These are phyloP conservation scores for Synergus gifuensis DNA, from an alignment of 2,888 invertebrate genomes.

Conservation along the genomic window DNA sequence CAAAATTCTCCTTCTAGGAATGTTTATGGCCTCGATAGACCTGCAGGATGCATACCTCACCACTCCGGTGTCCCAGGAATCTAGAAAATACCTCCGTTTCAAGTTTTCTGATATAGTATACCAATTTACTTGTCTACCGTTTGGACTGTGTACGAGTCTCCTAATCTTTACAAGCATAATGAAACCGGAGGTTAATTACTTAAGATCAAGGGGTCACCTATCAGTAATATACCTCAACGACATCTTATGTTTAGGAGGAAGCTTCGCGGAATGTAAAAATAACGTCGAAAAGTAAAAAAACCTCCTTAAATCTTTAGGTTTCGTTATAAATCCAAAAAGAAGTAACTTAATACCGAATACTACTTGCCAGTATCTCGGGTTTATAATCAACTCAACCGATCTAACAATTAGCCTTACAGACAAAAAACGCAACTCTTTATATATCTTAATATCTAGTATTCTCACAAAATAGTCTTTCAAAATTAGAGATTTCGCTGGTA, in stretches of 20 bases:
- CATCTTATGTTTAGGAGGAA: not conserved
- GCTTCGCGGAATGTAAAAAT: not conserved
- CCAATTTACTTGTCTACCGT: conserved; percentile 8
- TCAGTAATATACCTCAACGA: not conserved
- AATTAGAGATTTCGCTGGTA: not conserved
- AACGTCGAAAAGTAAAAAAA: not conserved
- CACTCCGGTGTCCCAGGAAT: not conserved
- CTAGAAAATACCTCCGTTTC: conserved; percentile 14
- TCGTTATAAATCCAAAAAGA: conserved; percentile 5
- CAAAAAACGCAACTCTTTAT: not conserved
- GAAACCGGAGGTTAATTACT: not conserved
- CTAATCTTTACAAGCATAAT: conserved; percentile 23
- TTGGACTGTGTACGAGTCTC: not conserved
- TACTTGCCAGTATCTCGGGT: not conserved
- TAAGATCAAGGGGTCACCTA: too few species aligned
- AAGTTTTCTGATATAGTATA: not conserved
- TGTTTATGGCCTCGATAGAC: conserved; percentile 22
- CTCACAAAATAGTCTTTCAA: not conserved
- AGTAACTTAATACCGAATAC: not conserved
- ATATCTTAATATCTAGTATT: not conserved
- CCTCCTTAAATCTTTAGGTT: conserved; percentile 6
- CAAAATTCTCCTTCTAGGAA: not conserved
- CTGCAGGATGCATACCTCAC: conserved; percentile 17
- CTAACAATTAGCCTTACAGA: not conserved
- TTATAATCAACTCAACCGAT: not conserved